Evolutionary conservation across 1,140 invertebrate genomes (phyloP).

Genomic region (Sarcophaga bullata): DNA sequence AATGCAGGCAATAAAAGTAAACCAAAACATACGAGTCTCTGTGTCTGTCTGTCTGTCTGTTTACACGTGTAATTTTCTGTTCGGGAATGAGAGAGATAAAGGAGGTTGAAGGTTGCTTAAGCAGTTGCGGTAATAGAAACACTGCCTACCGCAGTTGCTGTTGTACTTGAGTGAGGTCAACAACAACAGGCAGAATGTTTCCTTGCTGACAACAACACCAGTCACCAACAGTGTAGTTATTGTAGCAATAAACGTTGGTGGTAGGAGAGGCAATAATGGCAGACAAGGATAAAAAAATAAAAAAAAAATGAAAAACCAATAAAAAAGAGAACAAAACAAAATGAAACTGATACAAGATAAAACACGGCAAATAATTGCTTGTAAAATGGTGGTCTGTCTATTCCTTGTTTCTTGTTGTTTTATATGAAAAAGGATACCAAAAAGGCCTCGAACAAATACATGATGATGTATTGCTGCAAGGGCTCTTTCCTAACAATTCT

Average conservation of each 20-base stretch:
- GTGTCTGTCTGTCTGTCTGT: background rate
- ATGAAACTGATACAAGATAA: constrained; percentile 3
- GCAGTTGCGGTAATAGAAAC: background rate
- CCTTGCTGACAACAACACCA: too few relatives aligned
- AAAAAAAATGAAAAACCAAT: background rate
- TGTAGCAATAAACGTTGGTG: background rate
- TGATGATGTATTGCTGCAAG: too few relatives aligned
- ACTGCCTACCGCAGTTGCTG: background rate
- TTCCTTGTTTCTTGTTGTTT: too few relatives aligned
- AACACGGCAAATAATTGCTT: constrained; percentile 19
- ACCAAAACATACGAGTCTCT: too few relatives aligned
- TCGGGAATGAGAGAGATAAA: background rate
- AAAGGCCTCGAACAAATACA: too few relatives aligned
- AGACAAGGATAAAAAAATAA: background rate
- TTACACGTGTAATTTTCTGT: background rate
- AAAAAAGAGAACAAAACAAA: background rate
- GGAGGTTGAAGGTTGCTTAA: constrained; percentile 18
- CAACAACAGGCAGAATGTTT: background rate
- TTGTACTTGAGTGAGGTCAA: constrained; percentile 31
- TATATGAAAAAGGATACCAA: too few relatives aligned
- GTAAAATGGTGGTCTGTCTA: too few relatives aligned
- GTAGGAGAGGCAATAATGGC: background rate
- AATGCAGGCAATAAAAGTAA: too few relatives aligned
- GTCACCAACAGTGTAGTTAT: too few relatives aligned
- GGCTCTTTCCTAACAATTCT: too few relatives aligned